Evolutionary conservation across 2,888 invertebrate genomes (phyloP), one percentile per base, ranked within the genome.

Genomic region (Synergus japonicus): DNA sequence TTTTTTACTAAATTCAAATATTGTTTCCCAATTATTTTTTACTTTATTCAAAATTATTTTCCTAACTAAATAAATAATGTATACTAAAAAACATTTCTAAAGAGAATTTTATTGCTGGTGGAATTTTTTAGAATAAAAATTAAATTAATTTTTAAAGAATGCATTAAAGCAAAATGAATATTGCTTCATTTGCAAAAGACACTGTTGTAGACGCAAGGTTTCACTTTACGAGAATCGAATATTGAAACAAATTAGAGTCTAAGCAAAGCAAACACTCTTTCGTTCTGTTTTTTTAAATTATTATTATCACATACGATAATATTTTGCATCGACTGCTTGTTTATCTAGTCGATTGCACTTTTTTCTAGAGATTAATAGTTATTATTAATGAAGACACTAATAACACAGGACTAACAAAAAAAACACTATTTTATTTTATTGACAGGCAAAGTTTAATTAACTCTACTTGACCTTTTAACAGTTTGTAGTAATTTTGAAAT

Each of bases 101-200:
- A 37, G 9, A 22, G 29, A 37, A 54, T 15, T 76, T 76, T 54
- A 29, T 77, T 29, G 10, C 13, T 12, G 9, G 8, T 43, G 9
- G 12, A 5, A 18, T 76, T 4, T 49, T 22, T 76, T 63, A 10
- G 0, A 18, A 80, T 41, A 60, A 13, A 76, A 76, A 76, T 58
- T 77, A 44, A 18, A 12, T 54, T 18, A 13, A 46, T 69, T 78
- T 69, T 78, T 54, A 69, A 78, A 81, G 65, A 76, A 64, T 37
- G 66, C 78, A 60, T 76, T 41, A 37, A 76, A 78, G 76, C 54
- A 64, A 69, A 77, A 77, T 79, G 77, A n/a, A 77, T 67, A 76
- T 15, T 12, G 65, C 77, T 77, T 81, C 76, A 79, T 81, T 79
- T 81, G 81, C 79, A 81, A 81, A 79, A 77, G 60, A 65, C 29